Evolutionary conservation across 2,888 invertebrate species (phyloP).

Genomic region (Notocelia uddmanniana): DNA sequence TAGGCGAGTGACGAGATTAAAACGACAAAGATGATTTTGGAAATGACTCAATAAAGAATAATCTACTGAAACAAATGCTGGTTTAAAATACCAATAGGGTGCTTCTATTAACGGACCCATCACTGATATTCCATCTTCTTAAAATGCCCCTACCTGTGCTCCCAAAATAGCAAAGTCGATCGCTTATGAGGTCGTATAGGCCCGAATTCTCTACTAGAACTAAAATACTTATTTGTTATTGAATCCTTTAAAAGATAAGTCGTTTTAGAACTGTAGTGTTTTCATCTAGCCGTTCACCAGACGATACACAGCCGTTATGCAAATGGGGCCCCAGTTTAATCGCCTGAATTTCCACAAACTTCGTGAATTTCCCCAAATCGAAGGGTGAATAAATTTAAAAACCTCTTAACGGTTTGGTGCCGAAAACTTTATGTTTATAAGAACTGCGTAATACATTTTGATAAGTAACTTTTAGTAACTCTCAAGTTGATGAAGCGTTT

Average conservation of each 20-base stretch:
- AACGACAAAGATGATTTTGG: too few species aligned
- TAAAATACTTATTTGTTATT: not conserved
- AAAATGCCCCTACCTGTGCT: not conserved
- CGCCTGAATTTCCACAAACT: conserved; percentile 77
- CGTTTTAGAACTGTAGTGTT: not conserved
- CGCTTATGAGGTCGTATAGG: conserved; percentile 1
- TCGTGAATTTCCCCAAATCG: conserved; percentile 73
- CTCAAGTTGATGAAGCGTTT: not conserved
- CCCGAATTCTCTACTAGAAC: not conserved
- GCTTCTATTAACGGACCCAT: not conserved
- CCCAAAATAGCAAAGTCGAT: conserved; percentile 16
- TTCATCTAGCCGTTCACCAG: conserved; percentile 32
- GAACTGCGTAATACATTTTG: conserved; percentile 60
- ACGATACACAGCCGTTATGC: conserved; percentile 70
- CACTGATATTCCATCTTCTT: not conserved
- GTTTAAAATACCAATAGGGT: too few species aligned
- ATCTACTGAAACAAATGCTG: not conserved
- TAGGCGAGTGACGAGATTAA: too few species aligned
- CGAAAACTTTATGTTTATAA: conserved; percentile 76
- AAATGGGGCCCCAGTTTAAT: conserved; percentile 81
- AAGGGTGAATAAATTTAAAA: conserved; percentile 85
- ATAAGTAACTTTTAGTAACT: conserved; percentile 57
- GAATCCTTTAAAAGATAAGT: not conserved
- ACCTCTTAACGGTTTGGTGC: conserved; percentile 79
- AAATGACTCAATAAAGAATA: not conserved